A percentile compares a stretch with the other conserved stretches of the same genome.
phyloP scores from a whole-genome alignment of 2,797 vertebrate species.

The Coccyzus lansbergi region DNA sequence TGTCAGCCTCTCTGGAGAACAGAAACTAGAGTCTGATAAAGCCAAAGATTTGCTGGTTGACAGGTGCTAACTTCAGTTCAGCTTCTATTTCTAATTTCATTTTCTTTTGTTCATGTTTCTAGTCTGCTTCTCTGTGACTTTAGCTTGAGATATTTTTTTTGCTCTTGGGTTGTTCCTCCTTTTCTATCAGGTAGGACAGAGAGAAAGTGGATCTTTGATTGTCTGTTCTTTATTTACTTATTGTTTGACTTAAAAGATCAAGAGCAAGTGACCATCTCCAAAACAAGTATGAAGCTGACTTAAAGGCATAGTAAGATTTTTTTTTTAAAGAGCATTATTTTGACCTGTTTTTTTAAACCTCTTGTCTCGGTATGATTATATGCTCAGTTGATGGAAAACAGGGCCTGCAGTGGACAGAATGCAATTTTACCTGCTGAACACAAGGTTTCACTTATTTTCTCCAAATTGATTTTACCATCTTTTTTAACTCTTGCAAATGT shows the following conservation, averaged over 20 bases:
- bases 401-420: neutral
- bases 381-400: neutral
- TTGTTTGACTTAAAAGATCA: neutral
- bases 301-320: neutral
- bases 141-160: neutral
- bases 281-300: neutral
- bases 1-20: neutral
- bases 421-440: neutral
- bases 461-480: neutral
- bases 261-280: neutral
- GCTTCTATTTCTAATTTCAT: neutral
- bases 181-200: neutral
- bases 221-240: neutral
- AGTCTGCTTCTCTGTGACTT: neutral
- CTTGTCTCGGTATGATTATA: neutral
- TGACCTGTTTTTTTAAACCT: neutral
- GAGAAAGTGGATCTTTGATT: neutral
- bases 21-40: neutral
- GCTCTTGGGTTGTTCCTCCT: neutral
- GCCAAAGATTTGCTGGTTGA: neutral
- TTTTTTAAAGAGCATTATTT: neutral
- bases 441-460: neutral
- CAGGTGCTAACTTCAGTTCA: neutral
- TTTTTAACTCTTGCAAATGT: neutral
- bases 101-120: neutral